Conservation (phyloP, 2,113 vertebrate genomes). For the Cichladusa arquata region DNA sequence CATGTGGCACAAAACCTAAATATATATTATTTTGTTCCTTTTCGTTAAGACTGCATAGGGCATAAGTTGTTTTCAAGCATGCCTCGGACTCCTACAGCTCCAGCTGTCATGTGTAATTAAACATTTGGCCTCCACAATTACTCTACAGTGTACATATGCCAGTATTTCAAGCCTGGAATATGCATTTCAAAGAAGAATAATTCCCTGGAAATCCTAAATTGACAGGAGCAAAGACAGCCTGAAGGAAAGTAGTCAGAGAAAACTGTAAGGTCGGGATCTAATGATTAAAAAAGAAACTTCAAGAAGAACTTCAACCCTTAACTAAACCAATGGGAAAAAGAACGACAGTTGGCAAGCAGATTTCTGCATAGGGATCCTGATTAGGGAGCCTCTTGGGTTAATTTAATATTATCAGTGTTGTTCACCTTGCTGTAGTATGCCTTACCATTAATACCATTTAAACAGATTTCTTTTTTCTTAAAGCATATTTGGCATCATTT, state of each 20-base stretch:
- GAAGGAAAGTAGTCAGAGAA: constrained; percentile 85
- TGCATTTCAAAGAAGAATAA: constrained; percentile 96
- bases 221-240: constrained; percentile 88
- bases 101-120: constrained; percentile 99
- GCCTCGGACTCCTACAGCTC: constrained; percentile 88
- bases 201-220: constrained; percentile 93
- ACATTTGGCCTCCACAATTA: constrained; percentile 98
- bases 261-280: constrained; percentile 87
- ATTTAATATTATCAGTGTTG: constrained; percentile 83
- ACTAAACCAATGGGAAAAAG: constrained; percentile 86
- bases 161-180: constrained; percentile 88
- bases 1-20: constrained; percentile 64
- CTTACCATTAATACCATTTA: constrained; percentile 77
- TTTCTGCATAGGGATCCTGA: constrained; percentile 79
- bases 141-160: constrained; percentile 94
- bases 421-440: constrained; percentile 78
- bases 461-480: constrained; percentile 73
- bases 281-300: constrained; percentile 92
- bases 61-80: constrained; percentile 85
- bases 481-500: constrained; percentile 74
- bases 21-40: constrained; percentile 75
- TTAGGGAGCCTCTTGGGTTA: constrained; percentile 80
- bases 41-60: constrained; percentile 76
- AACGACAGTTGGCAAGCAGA: constrained; percentile 83
- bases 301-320: constrained; percentile 85